phyloP scores from a whole-genome alignment of 2,888 invertebrate species.

The Apodemia mormo region DNA sequence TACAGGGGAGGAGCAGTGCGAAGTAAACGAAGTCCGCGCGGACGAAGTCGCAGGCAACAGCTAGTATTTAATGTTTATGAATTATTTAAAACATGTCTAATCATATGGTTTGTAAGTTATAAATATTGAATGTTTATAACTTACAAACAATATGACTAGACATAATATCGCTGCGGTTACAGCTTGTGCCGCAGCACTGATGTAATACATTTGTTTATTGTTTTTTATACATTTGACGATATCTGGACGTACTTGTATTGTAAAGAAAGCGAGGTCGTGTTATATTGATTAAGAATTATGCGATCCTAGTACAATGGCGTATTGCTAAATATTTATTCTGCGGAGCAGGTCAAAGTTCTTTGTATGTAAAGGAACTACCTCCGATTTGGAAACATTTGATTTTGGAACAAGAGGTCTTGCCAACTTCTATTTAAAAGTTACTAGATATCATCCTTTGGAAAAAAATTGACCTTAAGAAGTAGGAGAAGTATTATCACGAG shows the following conservation, averaged over 20 bases:
- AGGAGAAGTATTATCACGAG: constrained; percentile 31
- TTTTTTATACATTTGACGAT: constrained; percentile 26
- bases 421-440: no score
- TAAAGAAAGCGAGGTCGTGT: constrained; percentile 32
- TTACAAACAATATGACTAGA: not conserved
- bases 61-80: no score
- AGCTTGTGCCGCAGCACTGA: not conserved
- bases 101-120: no score
- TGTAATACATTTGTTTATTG: constrained; percentile 27
- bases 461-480: no score
- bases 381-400: no score
- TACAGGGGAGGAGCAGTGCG: no score
- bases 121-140: no score
- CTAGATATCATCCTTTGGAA: no score
- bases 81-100: no score
- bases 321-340: constrained; percentile 36
- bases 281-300: constrained; percentile 18
- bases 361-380: not conserved
- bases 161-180: not conserved
- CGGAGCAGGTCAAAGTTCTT: constrained; percentile 11
- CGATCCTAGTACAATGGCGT: constrained; percentile 13
- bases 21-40: no score
- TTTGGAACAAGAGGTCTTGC: no score
- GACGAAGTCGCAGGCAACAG: no score
- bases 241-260: constrained; percentile 21